A percentile compares a stretch with the other conserved stretches of the same genome.
Evolutionary conservation across 1,140 invertebrate genomes (phyloP).

Genomic region (Ceratoteleas bidentatus): DNA sequence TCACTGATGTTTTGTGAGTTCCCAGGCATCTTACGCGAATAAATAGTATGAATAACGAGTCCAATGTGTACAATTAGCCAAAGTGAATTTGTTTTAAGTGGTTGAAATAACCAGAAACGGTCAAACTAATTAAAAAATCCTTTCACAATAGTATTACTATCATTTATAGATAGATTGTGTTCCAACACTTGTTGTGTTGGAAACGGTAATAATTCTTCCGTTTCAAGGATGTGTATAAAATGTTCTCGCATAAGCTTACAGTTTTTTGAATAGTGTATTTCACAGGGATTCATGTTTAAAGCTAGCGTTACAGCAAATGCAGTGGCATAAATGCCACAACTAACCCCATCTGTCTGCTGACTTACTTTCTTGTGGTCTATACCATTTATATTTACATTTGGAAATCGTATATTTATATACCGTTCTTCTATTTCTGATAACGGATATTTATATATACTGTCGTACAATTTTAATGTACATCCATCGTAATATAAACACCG

Average conservation of each 20-base stretch:
- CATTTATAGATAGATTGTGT: too few relatives aligned
- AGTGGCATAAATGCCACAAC: slow-evolving; percentile 24
- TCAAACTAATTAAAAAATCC: too few relatives aligned
- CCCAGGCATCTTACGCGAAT: too few relatives aligned
- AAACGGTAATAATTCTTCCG: background rate
- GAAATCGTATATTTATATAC: slow-evolving; percentile 23
- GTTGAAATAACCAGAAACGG: too few relatives aligned
- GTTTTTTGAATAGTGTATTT: background rate
- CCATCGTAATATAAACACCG: slow-evolving; percentile 33
- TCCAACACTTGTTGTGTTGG: too few relatives aligned
- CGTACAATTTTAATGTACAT: slow-evolving; percentile 4
- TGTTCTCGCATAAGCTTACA: background rate
- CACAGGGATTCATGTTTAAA: slow-evolving; percentile 17
- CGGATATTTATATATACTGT: slow-evolving; percentile 21
- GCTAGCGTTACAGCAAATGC: slow-evolving; percentile 24
- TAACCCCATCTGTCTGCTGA: slow-evolving; percentile 14
- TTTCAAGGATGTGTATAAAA: background rate
- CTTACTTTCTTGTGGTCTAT: slow-evolving; percentile 15
- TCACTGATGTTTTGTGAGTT: too few relatives aligned
- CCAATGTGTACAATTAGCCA: too few relatives aligned
- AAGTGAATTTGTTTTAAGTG: too few relatives aligned
- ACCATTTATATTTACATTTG: slow-evolving; percentile 2
- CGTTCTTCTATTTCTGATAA: slow-evolving; percentile 17
- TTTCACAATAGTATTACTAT: too few relatives aligned
- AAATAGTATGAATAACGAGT: too few relatives aligned